Evolutionary conservation across 2,113 vertebrate genomes (phyloP).

Genomic region (Clarias batrachus): DNA sequence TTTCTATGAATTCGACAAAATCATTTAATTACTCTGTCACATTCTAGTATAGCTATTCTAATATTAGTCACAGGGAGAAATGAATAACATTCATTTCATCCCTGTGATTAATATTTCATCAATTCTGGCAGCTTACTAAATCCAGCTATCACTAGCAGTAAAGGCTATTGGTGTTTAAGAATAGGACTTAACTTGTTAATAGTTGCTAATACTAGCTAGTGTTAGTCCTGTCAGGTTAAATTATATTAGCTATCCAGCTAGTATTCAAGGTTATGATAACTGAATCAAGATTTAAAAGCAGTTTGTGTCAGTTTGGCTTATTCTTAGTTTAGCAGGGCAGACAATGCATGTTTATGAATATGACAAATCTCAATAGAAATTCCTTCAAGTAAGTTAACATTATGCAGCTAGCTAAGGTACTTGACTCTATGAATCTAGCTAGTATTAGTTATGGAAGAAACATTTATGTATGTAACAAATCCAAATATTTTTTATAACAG

Average conservation of each 20-base stretch:
- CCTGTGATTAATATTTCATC: too few species aligned
- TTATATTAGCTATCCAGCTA: neutral
- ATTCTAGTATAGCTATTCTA: neutral
- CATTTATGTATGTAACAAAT: neutral
- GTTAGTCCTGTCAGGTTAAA: neutral
- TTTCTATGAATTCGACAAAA: neutral
- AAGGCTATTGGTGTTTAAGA: too few species aligned
- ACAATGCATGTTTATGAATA: neutral
- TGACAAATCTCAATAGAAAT: neutral
- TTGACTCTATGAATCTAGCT: neutral
- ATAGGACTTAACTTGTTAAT: too few species aligned
- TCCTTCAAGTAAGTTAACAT: neutral
- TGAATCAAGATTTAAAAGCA: neutral
- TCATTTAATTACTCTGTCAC: neutral
- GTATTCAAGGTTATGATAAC: neutral
- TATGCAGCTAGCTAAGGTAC: too few species aligned
- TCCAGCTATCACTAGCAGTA: too few species aligned
- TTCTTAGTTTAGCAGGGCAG: neutral
- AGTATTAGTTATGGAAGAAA: too few species aligned
- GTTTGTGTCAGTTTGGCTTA: neutral
- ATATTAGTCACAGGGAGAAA: neutral
- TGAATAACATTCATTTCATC: too few species aligned
- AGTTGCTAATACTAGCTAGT: too few species aligned
- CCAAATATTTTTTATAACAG: neutral
- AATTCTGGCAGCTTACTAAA: neutral